A percentile compares a stretch with the other conserved stretches of the same genome.
Evolutionary conservation across 1,140 invertebrate genomes (phyloP).

Genomic region (Eubasilissa regina): DNA sequence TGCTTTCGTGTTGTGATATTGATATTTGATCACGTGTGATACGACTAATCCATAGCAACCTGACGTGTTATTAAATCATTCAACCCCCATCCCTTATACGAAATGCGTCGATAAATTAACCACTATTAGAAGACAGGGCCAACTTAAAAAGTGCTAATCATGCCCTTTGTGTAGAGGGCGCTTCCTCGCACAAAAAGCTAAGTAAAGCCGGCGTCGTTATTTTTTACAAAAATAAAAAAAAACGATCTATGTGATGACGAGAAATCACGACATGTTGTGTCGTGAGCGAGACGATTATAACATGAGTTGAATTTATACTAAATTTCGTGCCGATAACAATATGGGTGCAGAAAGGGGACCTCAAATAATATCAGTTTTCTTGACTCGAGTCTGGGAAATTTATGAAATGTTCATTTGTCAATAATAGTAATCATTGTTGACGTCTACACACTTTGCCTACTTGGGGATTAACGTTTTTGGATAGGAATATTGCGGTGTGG

Average conservation of each 20-base stretch:
- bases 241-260: neutral
- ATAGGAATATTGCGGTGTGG: too few relatives aligned
- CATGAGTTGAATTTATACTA: neutral
- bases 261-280: constrained; percentile 15
- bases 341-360: too few relatives aligned
- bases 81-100: neutral
- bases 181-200: neutral
- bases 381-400: too few relatives aligned
- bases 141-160: constrained; percentile 19
- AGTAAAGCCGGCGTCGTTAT: neutral
- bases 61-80: constrained; percentile 28
- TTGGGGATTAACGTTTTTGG: too few relatives aligned
- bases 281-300: neutral
- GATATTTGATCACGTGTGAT: constrained; percentile 1
- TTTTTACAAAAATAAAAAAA: neutral
- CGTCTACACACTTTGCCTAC: too few relatives aligned
- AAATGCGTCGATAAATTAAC: constrained; percentile 41
- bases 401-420: too few relatives aligned
- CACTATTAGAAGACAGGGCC: constrained; percentile 19
- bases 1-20: too few relatives aligned
- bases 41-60: constrained; percentile 27
- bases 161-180: constrained; percentile 1
- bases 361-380: too few relatives aligned
- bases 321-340: too few relatives aligned
- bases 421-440: too few relatives aligned